Evolutionary conservation across 2,113 vertebrate genomes (phyloP).

Genomic region (Gallinago media): DNA sequence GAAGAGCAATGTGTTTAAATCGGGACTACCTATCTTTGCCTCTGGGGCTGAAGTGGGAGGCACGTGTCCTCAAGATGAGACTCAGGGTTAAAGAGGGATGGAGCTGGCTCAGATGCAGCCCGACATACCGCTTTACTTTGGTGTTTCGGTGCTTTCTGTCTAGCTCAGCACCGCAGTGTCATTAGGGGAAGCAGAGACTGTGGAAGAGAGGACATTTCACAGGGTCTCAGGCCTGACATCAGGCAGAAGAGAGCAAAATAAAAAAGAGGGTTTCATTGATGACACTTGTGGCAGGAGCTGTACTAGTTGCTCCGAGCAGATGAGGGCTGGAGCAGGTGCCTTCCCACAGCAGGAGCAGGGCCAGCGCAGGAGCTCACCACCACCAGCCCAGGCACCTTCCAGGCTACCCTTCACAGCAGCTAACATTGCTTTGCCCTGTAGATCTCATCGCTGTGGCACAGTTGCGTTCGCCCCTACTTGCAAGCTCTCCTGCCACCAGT

Average conservation of each 20-base stretch:
- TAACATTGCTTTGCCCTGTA: background rate
- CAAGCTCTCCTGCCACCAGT: background rate
- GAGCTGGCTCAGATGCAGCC: background rate
- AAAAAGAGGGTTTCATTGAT: background rate
- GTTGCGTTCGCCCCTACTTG: background rate
- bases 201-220: background rate
- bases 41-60: background rate
- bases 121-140: background rate
- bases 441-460: background rate
- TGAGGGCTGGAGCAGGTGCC: rapidly evolving
- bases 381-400: background rate
- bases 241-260: background rate
- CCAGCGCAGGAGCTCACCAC: background rate
- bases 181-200: background rate
- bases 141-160: background rate
- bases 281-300: background rate
- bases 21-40: background rate
- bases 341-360: rapidly evolving
- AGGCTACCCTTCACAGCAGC: background rate
- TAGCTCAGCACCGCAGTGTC: rapidly evolving
- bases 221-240: background rate
- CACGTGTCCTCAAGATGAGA: background rate
- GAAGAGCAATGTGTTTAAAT: background rate
- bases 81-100: background rate
- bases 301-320: background rate